Evolutionary conservation across 2,113 vertebrate species (phyloP), one percentile per base, ranked within the genome.

Genomic region (Dicrurus megarhynchus): DNA sequence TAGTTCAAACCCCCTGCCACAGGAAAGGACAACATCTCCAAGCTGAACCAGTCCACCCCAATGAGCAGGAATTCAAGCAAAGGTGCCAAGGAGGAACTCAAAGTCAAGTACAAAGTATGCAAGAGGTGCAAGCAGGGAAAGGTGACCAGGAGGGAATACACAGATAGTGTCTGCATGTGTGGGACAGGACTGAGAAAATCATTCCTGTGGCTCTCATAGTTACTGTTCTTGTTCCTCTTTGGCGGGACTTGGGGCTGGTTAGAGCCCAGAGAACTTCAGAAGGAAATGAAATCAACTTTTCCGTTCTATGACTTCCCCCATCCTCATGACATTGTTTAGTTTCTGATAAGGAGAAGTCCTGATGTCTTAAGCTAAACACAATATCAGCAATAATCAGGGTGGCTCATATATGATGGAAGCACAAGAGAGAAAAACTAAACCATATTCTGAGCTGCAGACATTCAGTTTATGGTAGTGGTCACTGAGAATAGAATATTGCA

Each of bases 121-220:
- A 37, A 39, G 41, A 41, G 26, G 6, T 73, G 30, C 37, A 70
- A 61, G n/a, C 41, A 57, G 39, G 14, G 28, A 61, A 52, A 44
- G 27, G 28, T 74, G n/a, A 47, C n/a, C 24, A 21, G 37, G 24
- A 11, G 6, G 30, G 13, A 93, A 42, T 37, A n/a, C 9, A 20
- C 2, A 46, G 22, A 16, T 46, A 19, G 1, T 56, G 18, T 46
- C 20, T 1, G 2, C 1, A 1, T 2, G 4, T 33, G 49, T 33
- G 46, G 19, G 44, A 19, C 27, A 28, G 28, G 28, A 50, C 23
- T 63, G 4, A n/a, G 50, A 13, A 14, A 21, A 19, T 37, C 20
- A 13, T 60, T 11, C 50, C 47, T 59, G 44, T 42, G 64, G 21
- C 28, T 53, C 12, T 73, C 26, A 11, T 10, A 28, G 18, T 49